A percentile compares a stretch with the other conserved stretches of the same genome.
These are phyloP conservation scores for Druceiella hillmani DNA, from an alignment of 2,888 invertebrate genomes.

Conservation along the genomic window DNA sequence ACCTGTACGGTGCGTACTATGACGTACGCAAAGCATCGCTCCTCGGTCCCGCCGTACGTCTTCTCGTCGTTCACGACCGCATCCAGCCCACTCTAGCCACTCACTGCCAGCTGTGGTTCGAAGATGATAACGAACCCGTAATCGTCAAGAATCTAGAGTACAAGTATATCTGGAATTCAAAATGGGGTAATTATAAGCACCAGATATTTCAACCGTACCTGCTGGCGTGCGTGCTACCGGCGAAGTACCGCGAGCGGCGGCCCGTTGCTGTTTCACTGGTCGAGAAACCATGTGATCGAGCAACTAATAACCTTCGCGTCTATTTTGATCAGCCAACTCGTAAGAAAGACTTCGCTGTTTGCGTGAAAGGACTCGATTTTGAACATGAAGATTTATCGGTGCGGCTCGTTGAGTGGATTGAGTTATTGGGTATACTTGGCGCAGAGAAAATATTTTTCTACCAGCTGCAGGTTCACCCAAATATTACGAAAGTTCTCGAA, in stretches of 20 bases:
- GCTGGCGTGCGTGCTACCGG: conserved; percentile 82
- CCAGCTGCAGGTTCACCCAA: conserved; percentile 85
- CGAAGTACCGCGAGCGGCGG: conserved; percentile 61
- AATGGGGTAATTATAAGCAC: conserved; percentile 92
- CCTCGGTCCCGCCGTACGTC: conserved; percentile 77
- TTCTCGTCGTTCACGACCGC: conserved; percentile 85
- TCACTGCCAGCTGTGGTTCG: conserved; percentile 88
- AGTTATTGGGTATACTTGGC: conserved; percentile 77
- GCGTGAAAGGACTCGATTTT: conserved; percentile 92
- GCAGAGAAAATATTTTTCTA: conserved; percentile 91
- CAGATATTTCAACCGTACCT: conserved; percentile 88
- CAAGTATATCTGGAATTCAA: conserved; percentile 91
- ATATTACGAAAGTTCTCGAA: conserved; percentile 76
- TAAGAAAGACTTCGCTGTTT: conserved; percentile 82
- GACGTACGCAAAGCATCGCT: conserved; percentile 73
- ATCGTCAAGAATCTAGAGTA: conserved; percentile 81
- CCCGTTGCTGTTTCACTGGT: conserved; percentile 84
- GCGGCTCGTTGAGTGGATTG: conserved; percentile 91
- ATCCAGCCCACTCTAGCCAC: conserved; percentile 79
- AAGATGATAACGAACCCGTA: conserved; percentile 74
- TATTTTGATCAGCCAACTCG: conserved; percentile 69
- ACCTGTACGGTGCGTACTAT: conserved; percentile 85
- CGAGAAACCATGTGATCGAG: conserved; percentile 77
- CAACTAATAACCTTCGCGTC: conserved; percentile 78
- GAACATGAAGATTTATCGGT: conserved; percentile 87